Base-by-base conservation (phyloP, 2,888 invertebrate genomes). In the Palloptera scutellata region DNA sequence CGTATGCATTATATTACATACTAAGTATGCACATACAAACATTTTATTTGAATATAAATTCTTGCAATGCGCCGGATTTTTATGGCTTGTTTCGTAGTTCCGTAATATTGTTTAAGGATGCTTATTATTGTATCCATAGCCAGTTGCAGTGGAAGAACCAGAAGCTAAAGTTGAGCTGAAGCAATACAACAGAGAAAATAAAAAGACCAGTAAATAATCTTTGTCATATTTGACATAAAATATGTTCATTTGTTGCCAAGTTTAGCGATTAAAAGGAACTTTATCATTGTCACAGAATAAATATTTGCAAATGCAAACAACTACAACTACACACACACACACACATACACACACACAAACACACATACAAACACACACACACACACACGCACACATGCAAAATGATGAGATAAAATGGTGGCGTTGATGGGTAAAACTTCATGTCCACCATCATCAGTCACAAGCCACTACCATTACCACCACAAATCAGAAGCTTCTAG, bases 261-360 rank as follows among this genome's bases (percentile, higher is more conserved):
- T 80, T 80, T 78, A 74, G 80, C 79, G 80, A 84, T 83, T 83
- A 84, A 83, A 84, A 76, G 78, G 78, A 71, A 75, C 76, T 83
- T 78, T 80, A 78, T 83, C 83, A 83, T 78, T 81, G 81, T 80
- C 79, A 71, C 60, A 68, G 60, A 62, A 69, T 45, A 55, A 55
- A 43, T 43, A 63, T 48, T 48, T 48, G 15, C 9, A 52, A 58
- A 30, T 30, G 30, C 30, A 30, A 30, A 30, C 2, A 11, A 59
- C 17, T 13, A 19, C 11, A 6, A 43, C 4, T 42, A 12, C 1
- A n/a, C 12, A 40, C 13, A n/a, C 48, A 64, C 20, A 53, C 51
- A 51, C 55, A 55, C 54, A 54, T n/a, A 17, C 13, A 19, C 41
- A 45, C 43, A 48, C 45, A 15, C 40, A 12, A 15, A 20, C 30